Conservation (phyloP, 2,113 vertebrate species). For the Nothocercus julius region DNA sequence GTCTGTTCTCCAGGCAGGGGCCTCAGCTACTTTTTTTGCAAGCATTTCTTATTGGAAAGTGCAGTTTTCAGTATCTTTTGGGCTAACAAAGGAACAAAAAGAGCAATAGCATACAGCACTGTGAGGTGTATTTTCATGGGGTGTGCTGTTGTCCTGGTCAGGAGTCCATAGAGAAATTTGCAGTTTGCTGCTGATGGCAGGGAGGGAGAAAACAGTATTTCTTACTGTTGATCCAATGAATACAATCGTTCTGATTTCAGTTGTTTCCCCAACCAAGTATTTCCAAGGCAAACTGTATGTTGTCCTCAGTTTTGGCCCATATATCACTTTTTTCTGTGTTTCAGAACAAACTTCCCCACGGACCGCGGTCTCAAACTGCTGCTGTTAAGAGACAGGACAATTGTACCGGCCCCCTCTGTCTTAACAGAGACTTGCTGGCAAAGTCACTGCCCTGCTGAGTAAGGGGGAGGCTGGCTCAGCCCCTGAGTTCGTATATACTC, state of each 20-base stretch:
- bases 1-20: not conserved
- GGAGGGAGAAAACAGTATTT: not conserved
- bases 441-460: accelerated
- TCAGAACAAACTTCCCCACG: not conserved
- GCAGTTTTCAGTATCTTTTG: not conserved
- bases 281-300: not conserved
- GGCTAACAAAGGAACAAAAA: not conserved
- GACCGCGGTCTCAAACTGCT: not conserved
- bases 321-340: not conserved
- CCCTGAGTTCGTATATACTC: not conserved
- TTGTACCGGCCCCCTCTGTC: not conserved
- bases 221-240: not conserved
- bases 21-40: not conserved
- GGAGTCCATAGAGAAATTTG: not conserved
- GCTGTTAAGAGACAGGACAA: not conserved
- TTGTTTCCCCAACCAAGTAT: not conserved
- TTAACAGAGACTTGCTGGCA: not conserved
- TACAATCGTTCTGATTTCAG: not conserved
- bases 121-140: not conserved
- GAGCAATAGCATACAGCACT: not conserved
- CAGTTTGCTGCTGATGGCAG: not conserved
- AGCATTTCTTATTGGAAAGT: not conserved
- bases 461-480: not conserved
- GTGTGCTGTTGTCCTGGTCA: not conserved
- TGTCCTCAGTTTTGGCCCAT: not conserved